Base-by-base conservation (phyloP, 2,797 vertebrate genomes). In the Caiman crocodilus region DNA sequence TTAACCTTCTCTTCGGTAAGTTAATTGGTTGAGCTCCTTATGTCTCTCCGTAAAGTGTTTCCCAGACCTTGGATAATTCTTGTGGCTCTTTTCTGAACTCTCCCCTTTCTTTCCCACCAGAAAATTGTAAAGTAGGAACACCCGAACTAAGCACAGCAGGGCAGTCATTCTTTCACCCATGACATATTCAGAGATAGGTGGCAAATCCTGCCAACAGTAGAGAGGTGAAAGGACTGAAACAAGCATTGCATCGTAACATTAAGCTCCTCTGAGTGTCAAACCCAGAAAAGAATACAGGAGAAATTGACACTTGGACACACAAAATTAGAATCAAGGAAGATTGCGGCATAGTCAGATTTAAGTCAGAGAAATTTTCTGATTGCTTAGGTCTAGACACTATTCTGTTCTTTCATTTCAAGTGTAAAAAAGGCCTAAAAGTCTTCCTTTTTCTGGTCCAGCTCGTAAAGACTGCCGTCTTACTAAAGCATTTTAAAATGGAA, bases 401-500 rank as follows among this genome's bases (percentile, higher is more conserved):
- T n/a, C 60, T 58, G 4, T 76, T 90, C 35, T 74, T 30, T 32
- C 71, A 65, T 26, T 56, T 18, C 73, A 93, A 85, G 42, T 76
- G 78, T 79, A 84, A 65, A 60, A 32, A 35, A 78, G 28, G 88
- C 25, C 83, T 94, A 55, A 58, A 93, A 88, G 94, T 82, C 58
- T 17, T 17, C 5, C 56, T 92, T 81, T 90, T 93, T 86, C 63
- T 88, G 67, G 60, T 90, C 89, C 81, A 15, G 83, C 95, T 91
- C 84, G 55, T 90, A 89, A 94, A 93, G 87, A 63, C 42, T 92
- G 58, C 81, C 71, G 87, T 93, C 57, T 76, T 87, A 64, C 91
- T 92, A 85, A 93, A 93, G 89, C 69, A 87, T 94, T 94, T 94
- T 94, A 95, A 50, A 95, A 94, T 95, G 87, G 82, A 79, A 95